A percentile compares a stretch with the other conserved stretches of the same genome.
These are phyloP conservation scores for Galaxea fascicularis DNA, from an alignment of 92 coral and sea anemone genomes.

Conservation along the genomic window DNA sequence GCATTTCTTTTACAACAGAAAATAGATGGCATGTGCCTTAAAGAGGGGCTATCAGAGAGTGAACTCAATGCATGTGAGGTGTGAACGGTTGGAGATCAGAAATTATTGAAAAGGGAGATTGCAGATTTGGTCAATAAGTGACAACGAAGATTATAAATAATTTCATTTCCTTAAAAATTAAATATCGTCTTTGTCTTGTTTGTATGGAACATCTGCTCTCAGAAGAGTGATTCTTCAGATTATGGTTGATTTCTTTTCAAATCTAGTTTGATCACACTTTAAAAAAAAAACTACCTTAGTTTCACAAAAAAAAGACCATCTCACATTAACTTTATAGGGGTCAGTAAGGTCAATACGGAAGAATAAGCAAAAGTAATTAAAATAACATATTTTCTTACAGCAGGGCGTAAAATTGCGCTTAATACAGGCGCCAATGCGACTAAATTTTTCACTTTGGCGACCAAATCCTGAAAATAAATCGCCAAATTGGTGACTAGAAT, in stretches of 20 bases:
- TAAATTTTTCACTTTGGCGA: no score
- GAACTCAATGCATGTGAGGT: constrained; percentile 37
- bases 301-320: not conserved
- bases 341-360: no score
- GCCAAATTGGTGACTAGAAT: no score
- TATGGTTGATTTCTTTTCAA: not conserved
- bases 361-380: constrained; percentile 11
- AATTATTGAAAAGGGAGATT: constrained; percentile 47
- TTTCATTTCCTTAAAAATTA: constrained; percentile 11
- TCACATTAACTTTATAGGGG: not conserved
- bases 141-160: constrained; percentile 16
- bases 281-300: not conserved
- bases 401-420: no score
- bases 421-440: no score
- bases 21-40: constrained; percentile 42
- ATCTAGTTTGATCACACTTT: constrained; percentile 11
- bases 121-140: constrained; percentile 55
- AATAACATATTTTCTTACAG: no score
- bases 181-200: constrained; percentile 22
- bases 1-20: constrained; percentile 48
- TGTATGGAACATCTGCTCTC: constrained; percentile 21
- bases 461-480: no score
- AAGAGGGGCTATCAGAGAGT: constrained; percentile 46
- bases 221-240: constrained; percentile 11
- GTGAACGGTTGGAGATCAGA: constrained; percentile 45